Percentiles rank a stretch among this genome's conserved stretches.
These are phyloP conservation scores for Brachyalestes nurse DNA, from an alignment of 2,797 vertebrate species.

Conservation along the genomic window DNA sequence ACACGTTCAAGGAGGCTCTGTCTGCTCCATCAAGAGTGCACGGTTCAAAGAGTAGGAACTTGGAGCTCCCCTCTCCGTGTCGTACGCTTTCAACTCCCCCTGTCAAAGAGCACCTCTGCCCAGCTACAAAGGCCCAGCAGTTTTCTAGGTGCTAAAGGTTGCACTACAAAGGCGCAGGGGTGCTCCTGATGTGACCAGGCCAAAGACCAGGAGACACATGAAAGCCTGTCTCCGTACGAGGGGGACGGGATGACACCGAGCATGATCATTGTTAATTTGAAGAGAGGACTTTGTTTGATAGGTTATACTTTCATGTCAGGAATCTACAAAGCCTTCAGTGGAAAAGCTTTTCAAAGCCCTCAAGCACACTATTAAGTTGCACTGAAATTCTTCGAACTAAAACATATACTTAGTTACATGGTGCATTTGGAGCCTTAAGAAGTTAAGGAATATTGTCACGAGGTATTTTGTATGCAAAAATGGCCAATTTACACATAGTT, in stretches of 20 bases:
- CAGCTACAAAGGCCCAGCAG: slow-evolving; percentile 85
- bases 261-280: slow-evolving; percentile 56
- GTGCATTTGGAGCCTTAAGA: background rate
- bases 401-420: slow-evolving; percentile 10
- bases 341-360: slow-evolving; percentile 48
- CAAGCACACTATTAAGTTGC: slow-evolving; percentile 34
- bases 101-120: slow-evolving; percentile 88
- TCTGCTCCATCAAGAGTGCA: slow-evolving; percentile 53
- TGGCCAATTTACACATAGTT: background rate
- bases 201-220: slow-evolving; percentile 58
- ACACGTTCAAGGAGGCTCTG: slow-evolving; percentile 47
- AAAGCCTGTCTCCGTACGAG: slow-evolving; percentile 50
- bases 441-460: background rate
- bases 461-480: background rate
- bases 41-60: slow-evolving; percentile 91
- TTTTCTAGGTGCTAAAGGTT: slow-evolving; percentile 78
- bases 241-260: slow-evolving; percentile 52
- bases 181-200: slow-evolving; percentile 61
- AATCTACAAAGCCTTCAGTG: slow-evolving; percentile 47
- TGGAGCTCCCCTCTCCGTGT: slow-evolving; percentile 85
- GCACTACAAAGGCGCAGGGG: slow-evolving; percentile 80
- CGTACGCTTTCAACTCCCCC: slow-evolving; percentile 87
- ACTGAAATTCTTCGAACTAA: slow-evolving; percentile 28
- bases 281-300: slow-evolving; percentile 57
- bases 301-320: slow-evolving; percentile 59